Evolutionary conservation across 2,888 invertebrate genomes (phyloP).

Genomic region (Parnassius apollo): DNA sequence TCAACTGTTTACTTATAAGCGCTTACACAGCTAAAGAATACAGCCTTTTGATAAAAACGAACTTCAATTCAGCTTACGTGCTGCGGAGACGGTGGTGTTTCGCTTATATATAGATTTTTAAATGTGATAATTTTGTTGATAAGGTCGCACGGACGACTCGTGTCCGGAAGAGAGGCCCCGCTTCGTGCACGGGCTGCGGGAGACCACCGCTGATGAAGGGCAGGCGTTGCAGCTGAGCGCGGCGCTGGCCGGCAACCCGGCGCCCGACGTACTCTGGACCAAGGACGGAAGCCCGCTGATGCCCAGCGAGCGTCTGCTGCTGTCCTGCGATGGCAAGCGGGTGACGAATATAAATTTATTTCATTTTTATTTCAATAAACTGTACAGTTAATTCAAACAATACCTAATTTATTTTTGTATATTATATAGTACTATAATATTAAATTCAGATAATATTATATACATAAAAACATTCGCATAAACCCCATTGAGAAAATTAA

Average conservation of each 20-base stretch:
- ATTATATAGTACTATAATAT: too few relatives aligned
- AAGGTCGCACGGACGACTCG: slow-evolving; percentile 81
- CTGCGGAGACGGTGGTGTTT: too few relatives aligned
- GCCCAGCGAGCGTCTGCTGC: slow-evolving; percentile 84
- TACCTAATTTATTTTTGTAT: too few relatives aligned
- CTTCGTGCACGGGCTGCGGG: slow-evolving; percentile 87
- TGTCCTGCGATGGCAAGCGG: slow-evolving; percentile 92
- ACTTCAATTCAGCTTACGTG: too few relatives aligned
- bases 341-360: slow-evolving; percentile 50
- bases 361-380: too few relatives aligned
- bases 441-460: too few relatives aligned
- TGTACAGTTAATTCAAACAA: too few relatives aligned
- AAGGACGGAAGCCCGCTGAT: slow-evolving; percentile 86
- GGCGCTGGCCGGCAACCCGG: slow-evolving; percentile 90
- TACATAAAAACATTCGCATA: too few relatives aligned
- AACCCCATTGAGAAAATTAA: too few relatives aligned
- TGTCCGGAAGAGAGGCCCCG: slow-evolving; percentile 88
- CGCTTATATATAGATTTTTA: neutral
- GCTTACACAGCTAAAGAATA: too few relatives aligned
- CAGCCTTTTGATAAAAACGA: too few relatives aligned
- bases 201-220: slow-evolving; percentile 91
- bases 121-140: neutral
- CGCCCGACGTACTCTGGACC: slow-evolving; percentile 90
- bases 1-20: too few relatives aligned
- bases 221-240: slow-evolving; percentile 86